These are phyloP conservation scores for Patagioenas fasciata DNA, from an alignment of 2,113 vertebrate genomes.

Conservation along the genomic window DNA sequence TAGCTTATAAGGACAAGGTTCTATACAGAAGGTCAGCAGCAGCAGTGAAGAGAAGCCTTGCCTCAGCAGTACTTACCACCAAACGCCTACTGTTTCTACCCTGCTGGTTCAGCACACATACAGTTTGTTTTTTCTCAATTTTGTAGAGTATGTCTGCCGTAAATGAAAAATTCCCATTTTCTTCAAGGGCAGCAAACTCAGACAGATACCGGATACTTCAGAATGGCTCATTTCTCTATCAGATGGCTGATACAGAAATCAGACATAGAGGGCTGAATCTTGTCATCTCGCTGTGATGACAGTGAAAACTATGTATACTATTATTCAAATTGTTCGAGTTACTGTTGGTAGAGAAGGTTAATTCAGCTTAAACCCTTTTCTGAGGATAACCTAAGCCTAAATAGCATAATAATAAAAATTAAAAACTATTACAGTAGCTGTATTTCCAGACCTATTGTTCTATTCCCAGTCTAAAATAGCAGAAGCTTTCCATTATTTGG, in stretches of 20 bases:
- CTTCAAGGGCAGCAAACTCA: neutral
- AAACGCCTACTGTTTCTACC: neutral
- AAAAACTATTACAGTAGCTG: neutral
- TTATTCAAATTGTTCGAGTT: neutral
- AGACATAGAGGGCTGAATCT: neutral
- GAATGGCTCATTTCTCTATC: neutral
- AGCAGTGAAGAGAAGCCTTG: neutral
- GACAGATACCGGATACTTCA: neutral
- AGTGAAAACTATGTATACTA: neutral
- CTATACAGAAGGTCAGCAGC: neutral
- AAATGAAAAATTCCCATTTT: neutral
- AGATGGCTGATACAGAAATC: neutral
- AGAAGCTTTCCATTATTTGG: neutral
- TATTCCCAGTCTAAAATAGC: neutral
- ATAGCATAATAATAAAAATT: neutral
- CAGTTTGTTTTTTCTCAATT: neutral
- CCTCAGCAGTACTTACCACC: neutral
- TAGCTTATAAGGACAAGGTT: neutral
- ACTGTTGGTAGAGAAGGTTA: neutral
- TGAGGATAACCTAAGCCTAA: neutral
- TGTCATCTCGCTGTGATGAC: neutral
- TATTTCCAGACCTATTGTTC: neutral
- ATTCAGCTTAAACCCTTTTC: neutral
- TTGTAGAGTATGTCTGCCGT: neutral
- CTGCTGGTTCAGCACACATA: neutral